phyloP scores from a whole-genome alignment of 2,797 vertebrate genomes.

The Hoplostethus atlanticus region DNA sequence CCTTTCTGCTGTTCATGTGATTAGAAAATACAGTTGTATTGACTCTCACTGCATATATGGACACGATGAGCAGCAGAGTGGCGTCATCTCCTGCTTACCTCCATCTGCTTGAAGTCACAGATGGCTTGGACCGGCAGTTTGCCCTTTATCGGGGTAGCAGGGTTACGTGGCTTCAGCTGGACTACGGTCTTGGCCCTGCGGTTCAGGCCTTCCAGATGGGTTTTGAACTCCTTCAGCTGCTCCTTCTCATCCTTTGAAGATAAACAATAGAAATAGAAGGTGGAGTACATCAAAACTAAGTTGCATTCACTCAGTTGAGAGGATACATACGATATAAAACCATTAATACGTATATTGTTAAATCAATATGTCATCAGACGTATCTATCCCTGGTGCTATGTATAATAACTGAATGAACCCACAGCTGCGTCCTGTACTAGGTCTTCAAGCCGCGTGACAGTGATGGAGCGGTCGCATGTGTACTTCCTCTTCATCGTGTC shows the following conservation, averaged over 20 bases:
- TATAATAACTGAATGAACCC: slow-evolving; percentile 35
- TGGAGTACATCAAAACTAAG: no score
- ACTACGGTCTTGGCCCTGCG: slow-evolving; percentile 88
- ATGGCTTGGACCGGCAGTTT: slow-evolving; percentile 86
- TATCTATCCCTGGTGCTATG: no score
- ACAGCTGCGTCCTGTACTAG: slow-evolving; percentile 92
- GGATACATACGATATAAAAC: no score
- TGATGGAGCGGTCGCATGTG: slow-evolving; percentile 90
- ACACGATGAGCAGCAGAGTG: background rate
- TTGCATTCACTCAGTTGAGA: no score
- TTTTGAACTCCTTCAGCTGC: slow-evolving; percentile 88
- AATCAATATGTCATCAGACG: no score
- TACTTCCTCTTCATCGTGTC: slow-evolving; percentile 93
- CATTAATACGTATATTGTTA: no score
- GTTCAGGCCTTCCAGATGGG: slow-evolving; percentile 88
- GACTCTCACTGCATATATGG: background rate
- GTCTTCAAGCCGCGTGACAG: slow-evolving; percentile 92
- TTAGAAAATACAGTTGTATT: background rate
- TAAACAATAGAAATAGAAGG: background rate
- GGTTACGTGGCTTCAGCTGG: slow-evolving; percentile 91
- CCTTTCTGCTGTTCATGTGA: background rate
- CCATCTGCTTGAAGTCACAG: slow-evolving; percentile 95
- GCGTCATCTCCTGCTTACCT: slow-evolving; percentile 79
- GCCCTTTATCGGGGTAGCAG: slow-evolving; percentile 77
- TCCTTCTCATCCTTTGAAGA: slow-evolving; percentile 90